Base-by-base conservation (phyloP, 2,888 invertebrate species). In the Spodoptera picta region DNA sequence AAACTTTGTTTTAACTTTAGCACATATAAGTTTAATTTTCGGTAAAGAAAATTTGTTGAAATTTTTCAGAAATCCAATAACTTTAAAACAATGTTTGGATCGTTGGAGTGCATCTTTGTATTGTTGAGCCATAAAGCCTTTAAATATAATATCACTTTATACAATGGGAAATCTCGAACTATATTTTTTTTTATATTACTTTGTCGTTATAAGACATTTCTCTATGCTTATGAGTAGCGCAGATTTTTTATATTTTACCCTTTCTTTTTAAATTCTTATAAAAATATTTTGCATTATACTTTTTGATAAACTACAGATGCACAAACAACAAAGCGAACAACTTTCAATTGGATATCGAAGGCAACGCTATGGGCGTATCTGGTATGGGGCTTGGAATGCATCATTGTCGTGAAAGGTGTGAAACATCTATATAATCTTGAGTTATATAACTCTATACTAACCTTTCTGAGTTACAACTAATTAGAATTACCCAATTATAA, bases 301-400 rank as follows among this genome's bases (percentile, higher is more conserved):
- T 19, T 19, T 19, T 19, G 19, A 19, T 19, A 19, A 19, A 19
- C 19, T 19, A 31, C 77, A 94, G 94, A 85, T 67, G 90, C 83
- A 62, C 89, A 82, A 87, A 94, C 88, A 57, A 93, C 86, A 66
- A 92, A 73, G 77, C 87, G 96, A 0, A 96, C 96, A 0, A 96
- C 95, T 12, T 96, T 87, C 80, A 95, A 95, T 55, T 97, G 96
- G 96, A 94, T 95, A 67, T 97, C 97, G 0, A 95, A 95, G 71
- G 96, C 96, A 5, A 95, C 96, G 10, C 86, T 96, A 52, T 97
- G 96, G 95, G 97, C 97, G 0, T 95, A 96, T 59, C 89, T 95
- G 45, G 92, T 97, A 4, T 97, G 95, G 92, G 80, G 92, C 23
- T 83, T 95, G 24, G 96, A 97, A 90, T 95, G 95, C 4, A 93